Percentiles rank a stretch among this genome's conserved stretches.
Evolutionary conservation across 2,113 vertebrate species (phyloP).

Genomic region (Brachirus orientalis): DNA sequence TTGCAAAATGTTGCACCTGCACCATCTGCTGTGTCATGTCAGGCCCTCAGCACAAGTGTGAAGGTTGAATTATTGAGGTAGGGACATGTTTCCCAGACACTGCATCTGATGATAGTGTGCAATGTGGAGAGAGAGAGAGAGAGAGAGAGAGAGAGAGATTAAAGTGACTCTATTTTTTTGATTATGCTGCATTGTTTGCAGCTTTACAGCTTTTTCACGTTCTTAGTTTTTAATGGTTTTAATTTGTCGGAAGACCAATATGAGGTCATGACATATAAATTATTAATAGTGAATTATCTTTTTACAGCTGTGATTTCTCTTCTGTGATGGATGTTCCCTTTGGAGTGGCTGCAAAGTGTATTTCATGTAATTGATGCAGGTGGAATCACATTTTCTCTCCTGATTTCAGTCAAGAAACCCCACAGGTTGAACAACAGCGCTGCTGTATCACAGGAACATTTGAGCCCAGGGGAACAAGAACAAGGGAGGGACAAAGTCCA

Average conservation of each 20-base stretch:
- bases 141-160: too few species aligned
- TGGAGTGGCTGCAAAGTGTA: not conserved
- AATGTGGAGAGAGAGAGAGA: too few species aligned
- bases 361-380: conserved; percentile 45
- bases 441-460: conserved; percentile 43
- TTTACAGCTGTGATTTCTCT: too few species aligned
- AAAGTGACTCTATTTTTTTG: not conserved
- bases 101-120: conserved; percentile 17
- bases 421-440: conserved; percentile 35
- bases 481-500: conserved; percentile 16
- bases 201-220: too few species aligned
- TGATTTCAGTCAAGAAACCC: conserved; percentile 33
- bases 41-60: conserved; percentile 36
- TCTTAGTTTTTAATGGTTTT: too few species aligned
- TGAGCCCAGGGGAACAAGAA: conserved; percentile 23
- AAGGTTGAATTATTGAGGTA: conserved; percentile 40
- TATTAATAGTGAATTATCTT: not conserved
- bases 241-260: not conserved
- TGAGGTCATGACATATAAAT: not conserved
- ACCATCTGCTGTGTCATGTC: conserved; percentile 62
- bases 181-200: too few species aligned
- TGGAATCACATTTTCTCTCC: conserved; percentile 18
- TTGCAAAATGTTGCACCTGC: conserved; percentile 36
- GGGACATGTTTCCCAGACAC: conserved; percentile 30
- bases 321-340: conserved; percentile 4